Conservation (phyloP, 2,888 invertebrate genomes). For the Chironomus tentans region DNA sequence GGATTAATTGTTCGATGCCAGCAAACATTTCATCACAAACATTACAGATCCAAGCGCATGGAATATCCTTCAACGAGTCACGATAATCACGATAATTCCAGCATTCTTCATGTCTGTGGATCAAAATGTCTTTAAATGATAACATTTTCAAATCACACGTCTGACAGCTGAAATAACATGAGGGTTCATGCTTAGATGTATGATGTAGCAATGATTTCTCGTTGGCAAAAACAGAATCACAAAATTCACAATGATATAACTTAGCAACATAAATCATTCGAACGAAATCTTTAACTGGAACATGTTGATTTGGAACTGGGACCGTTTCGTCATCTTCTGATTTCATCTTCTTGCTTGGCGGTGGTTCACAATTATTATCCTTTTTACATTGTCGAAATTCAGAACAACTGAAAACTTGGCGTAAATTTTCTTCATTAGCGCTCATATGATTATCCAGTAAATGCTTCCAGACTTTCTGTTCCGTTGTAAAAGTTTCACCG, state of each 20-base stretch:
- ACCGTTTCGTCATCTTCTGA: background rate
- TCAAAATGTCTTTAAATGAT: slow-evolving; percentile 5
- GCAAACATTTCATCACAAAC: slow-evolving; percentile 39
- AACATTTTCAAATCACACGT: background rate
- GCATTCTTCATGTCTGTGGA: slow-evolving; percentile 13
- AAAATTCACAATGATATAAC: slow-evolving; percentile 52
- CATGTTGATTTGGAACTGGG: background rate
- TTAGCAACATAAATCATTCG: slow-evolving; percentile 31
- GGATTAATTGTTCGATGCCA: slow-evolving; percentile 37
- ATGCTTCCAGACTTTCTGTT: slow-evolving; percentile 34
- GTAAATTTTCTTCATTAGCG: too few relatives aligned
- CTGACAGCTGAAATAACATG: slow-evolving; percentile 42
- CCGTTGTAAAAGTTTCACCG: slow-evolving; percentile 36
- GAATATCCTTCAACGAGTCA: background rate
- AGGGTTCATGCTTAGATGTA: slow-evolving; percentile 41
- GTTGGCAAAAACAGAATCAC: slow-evolving; percentile 49
- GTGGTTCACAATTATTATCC: too few relatives aligned
- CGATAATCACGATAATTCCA: background rate
- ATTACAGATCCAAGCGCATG: slow-evolving; percentile 34
- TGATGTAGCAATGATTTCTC: slow-evolving; percentile 43
- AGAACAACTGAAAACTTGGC: too few relatives aligned
- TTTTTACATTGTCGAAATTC: background rate
- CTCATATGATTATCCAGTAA: slow-evolving; percentile 33
- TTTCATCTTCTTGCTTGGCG: background rate
- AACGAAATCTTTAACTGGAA: background rate